Evolutionary conservation across 2,113 vertebrate species (phyloP), one percentile per base, ranked within the genome.

Genomic region (Phainopepla nitens): DNA sequence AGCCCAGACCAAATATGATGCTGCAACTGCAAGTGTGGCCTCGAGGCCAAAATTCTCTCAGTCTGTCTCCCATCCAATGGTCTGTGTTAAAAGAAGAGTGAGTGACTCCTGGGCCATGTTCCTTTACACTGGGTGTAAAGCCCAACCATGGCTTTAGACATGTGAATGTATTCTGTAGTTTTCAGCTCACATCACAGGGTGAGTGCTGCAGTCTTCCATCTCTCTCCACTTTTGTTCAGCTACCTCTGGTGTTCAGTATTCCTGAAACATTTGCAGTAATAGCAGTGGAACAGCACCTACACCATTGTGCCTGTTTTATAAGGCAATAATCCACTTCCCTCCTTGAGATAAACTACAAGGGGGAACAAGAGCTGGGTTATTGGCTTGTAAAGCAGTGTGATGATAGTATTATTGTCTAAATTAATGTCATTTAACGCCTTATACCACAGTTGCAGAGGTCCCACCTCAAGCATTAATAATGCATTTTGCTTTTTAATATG

Each of bases 341-440:
- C 76, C 65, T 90, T 64, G 64, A 95, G 69, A 95, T 83, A 96
- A 96, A 95, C 94, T 96, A 94, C 94, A 77, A 82, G 60, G 56
- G 89, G 86, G 95, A 97, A 86, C 62, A 90, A 78, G 77, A 95
- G 79, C 70, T 89, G 53, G 81, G 73, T 96, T 95, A 96, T 87
- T 95, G 95, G 88, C 96, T 94, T 95, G 82, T 97, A 95, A 96
- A 96, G 91, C 91, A 97, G 89, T 92, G 76, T 82, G 77, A 93
- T 93, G 87, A 93, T 90, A 89, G 80, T 57, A 95, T 89, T 94
- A 95, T 94, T 94, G 82, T 86, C 96, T 95, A 97, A 97, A 97
- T 96, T 97, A 96, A 96, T 96, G 93, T 62, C 93, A 94, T 96
- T 96, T 96, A 97, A 95, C 6, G 3, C 91, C 93, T 93, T 96